These are phyloP conservation scores for Sclerurus mexicanus DNA, from an alignment of 2,113 vertebrate species.

Conservation along the genomic window DNA sequence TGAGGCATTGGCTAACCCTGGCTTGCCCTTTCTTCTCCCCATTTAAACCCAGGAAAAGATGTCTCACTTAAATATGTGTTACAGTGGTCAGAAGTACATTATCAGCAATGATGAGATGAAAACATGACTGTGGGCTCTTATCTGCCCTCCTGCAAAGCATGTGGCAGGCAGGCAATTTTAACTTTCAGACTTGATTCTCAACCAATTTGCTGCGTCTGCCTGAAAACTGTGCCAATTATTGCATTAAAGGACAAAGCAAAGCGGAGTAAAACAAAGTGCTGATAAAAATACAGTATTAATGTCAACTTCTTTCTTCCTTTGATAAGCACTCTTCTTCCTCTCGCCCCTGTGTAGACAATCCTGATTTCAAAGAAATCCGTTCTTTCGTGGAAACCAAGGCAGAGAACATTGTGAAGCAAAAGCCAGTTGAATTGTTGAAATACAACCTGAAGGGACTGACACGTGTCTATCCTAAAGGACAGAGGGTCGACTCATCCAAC, in stretches of 20 bases:
- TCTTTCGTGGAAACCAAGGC: constrained; percentile 96
- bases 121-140: not conserved
- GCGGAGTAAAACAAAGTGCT: not conserved
- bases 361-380: constrained; percentile 89
- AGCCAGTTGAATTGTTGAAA: constrained; percentile 79
- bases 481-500: constrained; percentile 96
- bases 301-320: not conserved
- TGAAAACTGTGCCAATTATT: not conserved
- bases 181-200: not conserved
- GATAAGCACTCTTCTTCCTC: not conserved
- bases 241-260: not conserved
- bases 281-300: not conserved
- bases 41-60: constrained; percentile 32
- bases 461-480: constrained; percentile 92
- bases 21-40: constrained; percentile 15
- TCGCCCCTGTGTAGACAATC: constrained; percentile 73
- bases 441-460: constrained; percentile 94
- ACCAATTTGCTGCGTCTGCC: rapidly evolving
- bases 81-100: constrained; percentile 6
- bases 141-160: not conserved
- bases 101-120: constrained; percentile 40
- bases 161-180: constrained; percentile 17
- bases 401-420: constrained; percentile 77
- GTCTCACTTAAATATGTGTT: constrained; percentile 34
- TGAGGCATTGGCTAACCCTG: constrained; percentile 15